Conservation (phyloP, 2,888 invertebrate genomes). For the Leptopilina syphax region DNA sequence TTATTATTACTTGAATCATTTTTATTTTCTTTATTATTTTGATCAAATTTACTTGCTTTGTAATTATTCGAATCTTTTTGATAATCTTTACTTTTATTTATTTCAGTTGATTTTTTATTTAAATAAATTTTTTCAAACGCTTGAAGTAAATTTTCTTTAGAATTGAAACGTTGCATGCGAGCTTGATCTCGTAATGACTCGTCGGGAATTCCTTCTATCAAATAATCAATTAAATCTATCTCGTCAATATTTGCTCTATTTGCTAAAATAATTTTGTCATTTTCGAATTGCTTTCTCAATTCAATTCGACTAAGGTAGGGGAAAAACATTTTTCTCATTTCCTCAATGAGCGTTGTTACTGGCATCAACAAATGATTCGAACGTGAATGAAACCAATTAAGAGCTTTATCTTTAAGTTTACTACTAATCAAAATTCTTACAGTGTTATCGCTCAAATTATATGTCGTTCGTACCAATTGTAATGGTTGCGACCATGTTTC, state of each 20-base stretch:
- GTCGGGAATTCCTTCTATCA: not conserved
- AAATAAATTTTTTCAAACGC: not conserved
- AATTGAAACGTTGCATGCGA: not conserved
- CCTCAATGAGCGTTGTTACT: conserved; percentile 7
- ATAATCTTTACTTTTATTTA: too few species aligned
- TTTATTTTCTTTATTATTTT: not conserved
- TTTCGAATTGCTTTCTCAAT: conserved; percentile 44
- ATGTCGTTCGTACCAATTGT: conserved; percentile 30
- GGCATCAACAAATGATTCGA: conserved; percentile 35
- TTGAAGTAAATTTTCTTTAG: not conserved
- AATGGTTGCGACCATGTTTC: conserved; percentile 42
- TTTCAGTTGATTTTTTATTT: conserved; percentile 7
- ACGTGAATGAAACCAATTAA: conserved; percentile 42
- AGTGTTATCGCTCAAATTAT: conserved; percentile 39
- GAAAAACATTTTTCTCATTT: conserved; percentile 5
- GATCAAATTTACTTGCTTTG: not conserved
- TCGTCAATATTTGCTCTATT: conserved; percentile 44
- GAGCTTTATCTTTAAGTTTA: conserved; percentile 41
- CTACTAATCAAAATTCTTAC: conserved; percentile 38
- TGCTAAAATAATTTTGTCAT: conserved; percentile 46
- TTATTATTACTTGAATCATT: not conserved
- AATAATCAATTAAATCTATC: too few species aligned
- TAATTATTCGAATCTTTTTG: not conserved
- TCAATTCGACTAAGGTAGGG: conserved; percentile 35
- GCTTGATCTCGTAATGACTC: not conserved